Evolutionary conservation across 2,113 vertebrate species (phyloP).

Genomic region (Varanus komodoensis): DNA sequence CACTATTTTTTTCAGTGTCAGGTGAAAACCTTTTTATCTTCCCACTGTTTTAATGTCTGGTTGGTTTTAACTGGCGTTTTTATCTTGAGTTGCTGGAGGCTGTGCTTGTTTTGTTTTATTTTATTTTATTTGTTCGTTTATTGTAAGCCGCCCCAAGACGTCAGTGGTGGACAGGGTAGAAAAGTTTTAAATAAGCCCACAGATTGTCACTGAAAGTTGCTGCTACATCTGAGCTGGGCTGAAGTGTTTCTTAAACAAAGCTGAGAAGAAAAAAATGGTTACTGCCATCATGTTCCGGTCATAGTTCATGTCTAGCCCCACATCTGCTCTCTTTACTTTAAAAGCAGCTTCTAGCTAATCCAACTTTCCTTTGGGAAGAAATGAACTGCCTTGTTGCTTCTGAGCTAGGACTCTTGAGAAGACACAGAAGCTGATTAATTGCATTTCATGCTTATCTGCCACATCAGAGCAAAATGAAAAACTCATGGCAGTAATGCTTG

Average conservation of each 20-base stretch:
- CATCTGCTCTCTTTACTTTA: background rate
- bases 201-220: no score
- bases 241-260: background rate
- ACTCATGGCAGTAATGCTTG: background rate
- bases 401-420: background rate
- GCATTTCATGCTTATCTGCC: background rate
- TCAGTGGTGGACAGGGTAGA: no score
- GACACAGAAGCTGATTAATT: background rate
- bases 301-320: background rate
- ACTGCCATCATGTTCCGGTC: background rate
- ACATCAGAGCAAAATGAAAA: background rate
- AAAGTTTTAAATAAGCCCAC: no score
- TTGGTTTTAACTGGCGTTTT: no score
- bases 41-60: no score
- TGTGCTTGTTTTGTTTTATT: no score
- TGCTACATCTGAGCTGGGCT: no score
- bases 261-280: background rate
- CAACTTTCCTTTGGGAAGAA: background rate
- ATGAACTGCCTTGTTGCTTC: background rate
- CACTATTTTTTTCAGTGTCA: no score
- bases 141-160: no score
- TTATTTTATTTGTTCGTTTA: no score
- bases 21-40: no score
- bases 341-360: background rate
- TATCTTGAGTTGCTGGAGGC: no score